A percentile compares a stretch with the other conserved stretches of the same genome.
Conservation (phyloP, 2,113 vertebrate species). For the Lampris megalopsis region DNA sequence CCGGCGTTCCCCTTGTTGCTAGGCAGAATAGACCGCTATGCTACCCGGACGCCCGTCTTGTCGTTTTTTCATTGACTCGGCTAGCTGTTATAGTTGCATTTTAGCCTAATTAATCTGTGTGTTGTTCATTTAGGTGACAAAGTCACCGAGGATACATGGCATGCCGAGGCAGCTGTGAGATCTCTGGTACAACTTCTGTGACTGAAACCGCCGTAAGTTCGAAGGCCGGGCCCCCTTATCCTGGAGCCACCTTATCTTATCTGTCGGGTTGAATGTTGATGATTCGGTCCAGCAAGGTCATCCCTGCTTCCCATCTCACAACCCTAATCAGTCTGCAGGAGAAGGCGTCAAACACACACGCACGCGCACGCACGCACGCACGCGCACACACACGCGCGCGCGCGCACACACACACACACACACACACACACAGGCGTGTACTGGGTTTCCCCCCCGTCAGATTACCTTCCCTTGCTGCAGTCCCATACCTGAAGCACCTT, state of each 20-base stretch:
- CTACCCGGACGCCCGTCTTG: neutral
- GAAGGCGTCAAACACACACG: conserved; percentile 4
- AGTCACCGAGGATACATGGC: neutral
- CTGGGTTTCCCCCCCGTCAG: conserved; percentile 19
- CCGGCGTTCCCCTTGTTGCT: too few species aligned
- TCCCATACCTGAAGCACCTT: neutral
- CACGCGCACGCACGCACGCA: conserved; percentile 6
- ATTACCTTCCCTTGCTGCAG: conserved; percentile 1
- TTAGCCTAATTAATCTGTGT: neutral
- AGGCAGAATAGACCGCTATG: too few species aligned
- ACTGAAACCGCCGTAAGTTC: neutral
- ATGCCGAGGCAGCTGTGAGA: neutral
- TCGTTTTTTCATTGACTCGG: neutral
- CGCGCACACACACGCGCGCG: neutral
- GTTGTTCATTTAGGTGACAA: neutral
- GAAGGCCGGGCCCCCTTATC: neutral
- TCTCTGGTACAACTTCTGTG: neutral
- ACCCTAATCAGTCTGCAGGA: conserved; percentile 41
- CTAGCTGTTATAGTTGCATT: neutral
- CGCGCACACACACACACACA: conserved; percentile 8
- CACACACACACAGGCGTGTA: neutral
- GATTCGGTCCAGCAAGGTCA: conserved; percentile 41
- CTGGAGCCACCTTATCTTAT: neutral
- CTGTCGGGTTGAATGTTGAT: conserved; percentile 6
- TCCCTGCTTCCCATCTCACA: conserved; percentile 34